Conservation (phyloP, 2,113 vertebrate species). For the Cavia aperea region DNA sequence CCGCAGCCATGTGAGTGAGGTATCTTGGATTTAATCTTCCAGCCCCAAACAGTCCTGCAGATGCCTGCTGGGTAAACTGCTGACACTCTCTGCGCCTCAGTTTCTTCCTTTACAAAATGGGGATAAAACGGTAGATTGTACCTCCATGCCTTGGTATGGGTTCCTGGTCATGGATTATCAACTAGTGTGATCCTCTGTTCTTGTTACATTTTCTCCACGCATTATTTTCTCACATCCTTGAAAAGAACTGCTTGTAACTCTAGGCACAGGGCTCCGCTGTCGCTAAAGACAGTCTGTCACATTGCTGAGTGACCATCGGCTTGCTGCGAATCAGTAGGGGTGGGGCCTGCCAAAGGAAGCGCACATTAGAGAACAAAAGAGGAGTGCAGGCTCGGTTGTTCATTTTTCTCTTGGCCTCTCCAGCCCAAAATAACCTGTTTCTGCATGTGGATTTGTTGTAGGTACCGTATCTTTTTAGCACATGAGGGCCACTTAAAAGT, state of each 20-base stretch:
- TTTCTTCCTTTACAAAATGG: background rate
- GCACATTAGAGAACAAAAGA: background rate
- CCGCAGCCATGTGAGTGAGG: background rate
- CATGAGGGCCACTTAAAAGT: background rate
- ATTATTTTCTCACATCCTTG: background rate
- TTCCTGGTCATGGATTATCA: background rate
- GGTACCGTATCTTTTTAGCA: background rate
- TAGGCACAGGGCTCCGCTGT: background rate
- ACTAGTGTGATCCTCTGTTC: background rate
- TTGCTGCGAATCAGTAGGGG: background rate
- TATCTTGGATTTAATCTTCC: background rate
- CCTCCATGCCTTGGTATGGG: background rate
- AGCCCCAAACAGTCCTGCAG: background rate
- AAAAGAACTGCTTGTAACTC: background rate
- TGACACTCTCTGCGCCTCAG: background rate
- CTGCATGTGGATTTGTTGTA: background rate
- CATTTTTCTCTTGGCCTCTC: constrained; percentile 17
- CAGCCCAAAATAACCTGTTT: background rate
- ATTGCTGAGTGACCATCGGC: background rate
- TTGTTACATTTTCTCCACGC: background rate
- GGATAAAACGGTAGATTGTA: background rate
- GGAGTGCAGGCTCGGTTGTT: background rate
- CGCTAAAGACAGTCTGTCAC: background rate
- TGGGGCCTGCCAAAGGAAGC: background rate
- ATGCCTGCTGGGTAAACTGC: background rate